A percentile compares a stretch with the other conserved stretches of the same genome.
Conservation (phyloP, 2,797 vertebrate species). For the Enteromius trimaculatus region DNA sequence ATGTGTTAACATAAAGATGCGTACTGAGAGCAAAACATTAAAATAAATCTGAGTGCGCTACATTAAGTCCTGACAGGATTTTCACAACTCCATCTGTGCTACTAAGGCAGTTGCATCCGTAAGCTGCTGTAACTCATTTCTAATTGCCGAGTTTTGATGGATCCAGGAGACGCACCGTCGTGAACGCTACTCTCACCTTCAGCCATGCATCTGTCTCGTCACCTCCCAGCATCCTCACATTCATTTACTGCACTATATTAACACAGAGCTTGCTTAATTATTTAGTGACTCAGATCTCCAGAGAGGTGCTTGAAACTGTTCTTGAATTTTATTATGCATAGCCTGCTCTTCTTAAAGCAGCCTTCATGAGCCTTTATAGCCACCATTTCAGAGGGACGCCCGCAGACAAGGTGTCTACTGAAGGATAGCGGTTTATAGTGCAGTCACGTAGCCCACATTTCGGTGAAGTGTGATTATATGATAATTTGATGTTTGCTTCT, state of each 20-base stretch:
- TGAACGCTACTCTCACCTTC: slow-evolving; percentile 29
- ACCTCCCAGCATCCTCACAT: slow-evolving; percentile 36
- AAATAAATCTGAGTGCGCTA: slow-evolving; percentile 18
- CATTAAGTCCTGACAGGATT: slow-evolving; percentile 25
- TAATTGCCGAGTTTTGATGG: slow-evolving; percentile 7
- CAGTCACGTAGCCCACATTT: slow-evolving; percentile 34
- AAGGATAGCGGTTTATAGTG: slow-evolving; percentile 25
- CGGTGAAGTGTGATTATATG: slow-evolving; percentile 50
- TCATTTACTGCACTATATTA: slow-evolving; percentile 39
- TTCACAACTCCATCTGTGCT: slow-evolving; percentile 39
- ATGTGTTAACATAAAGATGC: slow-evolving; percentile 27
- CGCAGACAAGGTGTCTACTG: slow-evolving; percentile 16
- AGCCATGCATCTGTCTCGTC: slow-evolving; percentile 39
- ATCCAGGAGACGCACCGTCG: slow-evolving; percentile 6
- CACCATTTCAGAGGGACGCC: slow-evolving; percentile 28
- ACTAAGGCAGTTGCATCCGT: background rate
- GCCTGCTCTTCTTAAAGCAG: slow-evolving; percentile 25
- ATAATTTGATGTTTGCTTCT: slow-evolving; percentile 56
- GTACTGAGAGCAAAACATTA: slow-evolving; percentile 28
- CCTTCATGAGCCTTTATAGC: slow-evolving; percentile 25
- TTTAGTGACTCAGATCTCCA: slow-evolving; percentile 31
- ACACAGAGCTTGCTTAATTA: slow-evolving; percentile 45
- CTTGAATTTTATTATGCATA: slow-evolving; percentile 28
- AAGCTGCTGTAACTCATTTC: slow-evolving; percentile 27
- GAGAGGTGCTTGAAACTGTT: slow-evolving; percentile 37